These are phyloP conservation scores for Ennomos fuscantarius DNA, from an alignment of 2,888 invertebrate genomes.

Conservation along the genomic window DNA sequence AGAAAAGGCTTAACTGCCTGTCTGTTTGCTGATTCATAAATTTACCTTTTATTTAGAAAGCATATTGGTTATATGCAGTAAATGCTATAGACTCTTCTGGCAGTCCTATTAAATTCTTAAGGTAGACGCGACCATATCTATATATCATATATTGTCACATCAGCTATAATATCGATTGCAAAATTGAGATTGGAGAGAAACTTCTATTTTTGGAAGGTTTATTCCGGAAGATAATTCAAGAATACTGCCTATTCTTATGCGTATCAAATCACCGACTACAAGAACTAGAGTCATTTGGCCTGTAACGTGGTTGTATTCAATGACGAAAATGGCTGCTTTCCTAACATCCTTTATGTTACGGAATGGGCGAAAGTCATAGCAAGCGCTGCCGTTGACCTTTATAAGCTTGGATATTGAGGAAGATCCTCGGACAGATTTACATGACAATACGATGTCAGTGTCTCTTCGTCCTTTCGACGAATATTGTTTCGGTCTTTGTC, in stretches of 20 bases:
- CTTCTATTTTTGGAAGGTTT: constrained; percentile 11
- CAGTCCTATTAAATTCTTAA: no score
- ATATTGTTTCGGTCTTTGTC: constrained; percentile 28
- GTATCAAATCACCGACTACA: constrained; percentile 47
- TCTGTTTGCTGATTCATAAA: no score
- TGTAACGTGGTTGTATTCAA: constrained; percentile 51
- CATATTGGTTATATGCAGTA: no score
- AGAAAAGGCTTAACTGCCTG: no score
- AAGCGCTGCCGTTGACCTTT: constrained; percentile 49
- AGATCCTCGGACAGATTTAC: constrained; percentile 52
- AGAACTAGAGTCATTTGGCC: constrained; percentile 33
- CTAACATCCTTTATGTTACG: constrained; percentile 50
- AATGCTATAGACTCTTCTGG: no score
- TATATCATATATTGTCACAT: no score
- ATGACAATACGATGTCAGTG: constrained; percentile 49
- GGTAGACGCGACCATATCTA: no score
- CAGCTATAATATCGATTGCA: no score
- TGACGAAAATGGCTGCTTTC: constrained; percentile 49
- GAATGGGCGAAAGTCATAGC: constrained; percentile 50
- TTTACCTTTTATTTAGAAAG: no score
- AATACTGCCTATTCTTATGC: constrained; percentile 28
- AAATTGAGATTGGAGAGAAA: background rate
- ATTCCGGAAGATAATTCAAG: constrained; percentile 5
- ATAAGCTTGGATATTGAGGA: constrained; percentile 45
- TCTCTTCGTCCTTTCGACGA: constrained; percentile 19